These are phyloP conservation scores for Bombus superbus DNA, from an alignment of 1,140 invertebrate genomes.

Conservation along the genomic window DNA sequence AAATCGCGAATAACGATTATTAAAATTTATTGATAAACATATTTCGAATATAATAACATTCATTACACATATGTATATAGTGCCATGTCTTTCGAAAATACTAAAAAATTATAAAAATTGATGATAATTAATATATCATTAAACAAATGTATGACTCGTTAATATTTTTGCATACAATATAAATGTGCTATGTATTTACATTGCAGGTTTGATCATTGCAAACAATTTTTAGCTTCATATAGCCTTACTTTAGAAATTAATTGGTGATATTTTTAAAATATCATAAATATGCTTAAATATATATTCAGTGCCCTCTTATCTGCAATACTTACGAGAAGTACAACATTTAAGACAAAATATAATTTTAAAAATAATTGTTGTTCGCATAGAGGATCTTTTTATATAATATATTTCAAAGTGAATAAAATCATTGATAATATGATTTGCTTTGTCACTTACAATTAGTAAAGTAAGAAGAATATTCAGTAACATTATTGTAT, in stretches of 20 bases:
- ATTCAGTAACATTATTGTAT: neutral
- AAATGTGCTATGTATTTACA: slow-evolving; percentile 38
- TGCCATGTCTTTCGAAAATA: slow-evolving; percentile 59
- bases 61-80: slow-evolving; percentile 58
- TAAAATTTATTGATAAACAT: slow-evolving; percentile 22
- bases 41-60: slow-evolving; percentile 39
- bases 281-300: slow-evolving; percentile 31
- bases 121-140: slow-evolving; percentile 43
- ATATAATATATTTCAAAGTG: neutral
- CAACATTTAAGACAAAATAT: slow-evolving; percentile 34
- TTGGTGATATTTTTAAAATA: slow-evolving; percentile 48
- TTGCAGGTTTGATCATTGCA: slow-evolving; percentile 21
- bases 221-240: slow-evolving; percentile 28
- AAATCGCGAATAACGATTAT: slow-evolving; percentile 7
- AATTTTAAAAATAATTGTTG: slow-evolving; percentile 37
- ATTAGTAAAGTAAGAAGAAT: neutral
- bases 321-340: slow-evolving; percentile 51
- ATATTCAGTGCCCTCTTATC: slow-evolving; percentile 48
- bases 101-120: slow-evolving; percentile 38
- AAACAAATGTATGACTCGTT: slow-evolving; percentile 24
- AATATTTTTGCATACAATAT: slow-evolving; percentile 21
- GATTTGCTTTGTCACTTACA: neutral
- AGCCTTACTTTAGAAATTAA: slow-evolving; percentile 16
- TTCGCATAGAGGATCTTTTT: slow-evolving; percentile 45
- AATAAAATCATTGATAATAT: neutral